Conservation (phyloP, 2,113 vertebrate genomes). For the Datnioides undecimradiatus region DNA sequence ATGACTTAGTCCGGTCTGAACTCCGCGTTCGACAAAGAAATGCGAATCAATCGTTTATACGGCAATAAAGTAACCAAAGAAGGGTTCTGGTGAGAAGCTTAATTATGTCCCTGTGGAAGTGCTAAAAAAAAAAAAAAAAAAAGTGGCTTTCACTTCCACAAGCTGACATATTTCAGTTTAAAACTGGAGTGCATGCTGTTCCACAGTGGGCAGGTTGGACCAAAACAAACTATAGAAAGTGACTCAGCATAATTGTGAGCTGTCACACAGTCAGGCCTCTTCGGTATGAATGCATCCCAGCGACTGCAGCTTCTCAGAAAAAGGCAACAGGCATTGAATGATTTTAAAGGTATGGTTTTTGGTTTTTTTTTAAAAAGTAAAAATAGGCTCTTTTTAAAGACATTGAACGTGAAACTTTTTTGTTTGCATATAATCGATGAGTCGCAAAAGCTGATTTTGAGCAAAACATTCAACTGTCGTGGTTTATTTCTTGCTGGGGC, state of each 20-base stretch:
- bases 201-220: neutral
- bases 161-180: slow-evolving; percentile 23
- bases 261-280: slow-evolving; percentile 2
- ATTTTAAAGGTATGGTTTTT: too few relatives aligned
- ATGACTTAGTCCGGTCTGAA: neutral
- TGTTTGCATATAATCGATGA: neutral
- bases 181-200: slow-evolving; percentile 7
- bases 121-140: too few relatives aligned
- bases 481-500: neutral
- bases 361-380: neutral
- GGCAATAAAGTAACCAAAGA: neutral
- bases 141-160: neutral
- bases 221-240: neutral
- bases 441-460: too few relatives aligned
- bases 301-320: neutral
- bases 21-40: neutral
- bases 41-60: neutral
- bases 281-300: neutral
- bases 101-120: neutral
- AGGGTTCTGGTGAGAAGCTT: neutral
- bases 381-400: neutral
- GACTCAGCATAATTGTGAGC: slow-evolving; percentile 21
- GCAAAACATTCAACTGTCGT: too few relatives aligned
- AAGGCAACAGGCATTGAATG: neutral
- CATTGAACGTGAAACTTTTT: neutral